Percentiles rank a stretch among this genome's conserved stretches.
These are phyloP conservation scores for Drosophila anceps DNA, from an alignment of 2,888 invertebrate species.

Conservation along the genomic window DNA sequence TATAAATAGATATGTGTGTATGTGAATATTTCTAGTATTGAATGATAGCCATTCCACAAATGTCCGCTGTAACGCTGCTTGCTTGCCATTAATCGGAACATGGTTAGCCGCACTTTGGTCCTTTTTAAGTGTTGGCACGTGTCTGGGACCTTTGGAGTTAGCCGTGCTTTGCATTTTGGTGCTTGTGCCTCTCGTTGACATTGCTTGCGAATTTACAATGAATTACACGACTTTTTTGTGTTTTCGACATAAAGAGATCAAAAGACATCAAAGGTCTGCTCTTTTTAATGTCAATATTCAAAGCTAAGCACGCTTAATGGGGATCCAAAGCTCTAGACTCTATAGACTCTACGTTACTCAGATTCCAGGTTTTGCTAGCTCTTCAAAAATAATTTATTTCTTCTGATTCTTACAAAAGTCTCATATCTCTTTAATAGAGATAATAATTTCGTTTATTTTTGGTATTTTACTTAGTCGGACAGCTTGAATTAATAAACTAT, in stretches of 20 bases:
- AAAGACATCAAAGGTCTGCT: slow-evolving; percentile 47
- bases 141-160: slow-evolving; percentile 33
- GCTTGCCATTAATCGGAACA: slow-evolving; percentile 50
- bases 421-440: background rate
- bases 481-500: no score
- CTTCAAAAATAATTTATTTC: background rate
- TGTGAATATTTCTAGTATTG: background rate
- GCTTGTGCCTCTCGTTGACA: slow-evolving; percentile 29
- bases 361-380: background rate
- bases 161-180: slow-evolving; percentile 32
- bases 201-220: slow-evolving; percentile 32
- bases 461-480: no score
- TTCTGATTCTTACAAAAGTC: background rate
- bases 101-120: slow-evolving; percentile 60
- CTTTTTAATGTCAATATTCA: slow-evolving; percentile 10
- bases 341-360: background rate
- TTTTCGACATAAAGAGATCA: slow-evolving; percentile 44
- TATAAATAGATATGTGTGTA: background rate
- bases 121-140: slow-evolving; percentile 67
- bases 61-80: slow-evolving; percentile 15
- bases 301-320: background rate
- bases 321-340: background rate
- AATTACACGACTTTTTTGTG: slow-evolving; percentile 35
- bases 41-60: background rate
- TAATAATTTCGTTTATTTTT: background rate